Base-by-base conservation (phyloP, 2,888 invertebrate species). In the Torymus texanus region DNA sequence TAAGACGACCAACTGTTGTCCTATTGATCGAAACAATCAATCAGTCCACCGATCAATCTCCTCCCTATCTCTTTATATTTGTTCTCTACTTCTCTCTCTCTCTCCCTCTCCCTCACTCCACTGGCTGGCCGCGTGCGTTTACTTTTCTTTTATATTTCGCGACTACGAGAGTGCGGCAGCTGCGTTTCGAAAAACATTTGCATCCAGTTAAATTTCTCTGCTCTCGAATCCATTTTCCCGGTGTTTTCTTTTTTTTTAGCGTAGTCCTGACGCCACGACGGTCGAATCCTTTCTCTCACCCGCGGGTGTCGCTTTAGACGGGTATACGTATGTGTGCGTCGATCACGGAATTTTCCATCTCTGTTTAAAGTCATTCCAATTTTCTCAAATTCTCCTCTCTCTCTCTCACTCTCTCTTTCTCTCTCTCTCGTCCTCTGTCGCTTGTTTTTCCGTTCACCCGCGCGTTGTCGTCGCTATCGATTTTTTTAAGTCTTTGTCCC, bases 301-400 rank as follows among this genome's bases (percentile, higher is more conserved):
- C 1, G 3, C 53, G 2, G 41, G 14, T 62, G 16, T 55, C 62
- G 18, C 3, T 62, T 29, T 66, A 24, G 16, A 59, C 50, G n/a
- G 13, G 16, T 50, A 41, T 50, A 41, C 41, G 8, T 41, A 41
- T 1, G 41, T 41, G 8, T 41, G 41, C 41, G 58, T 67, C 65
- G 50, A 74, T 67, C 75, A 24, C 18, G 16, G 16, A 75, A 61
- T 66, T 51, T 53, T 53, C 16, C 56, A 16, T 70, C 51, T 51
- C 71, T 55, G 51, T 58, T 77, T 65, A 58, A 77, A 71, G 70
- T 63, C 58, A 58, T 65, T 29, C 71, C 58, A 21, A 68, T 77
- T 58, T 65, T 71, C 24, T 50, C 58, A 63, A 77, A 77, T 65
- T 71, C 58, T 29, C 18, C 29, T 41, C 41, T 41, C 41, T 41